These are phyloP conservation scores for Dendroctonus ponderosae DNA, from an alignment of 1,140 invertebrate genomes.

Conservation along the genomic window DNA sequence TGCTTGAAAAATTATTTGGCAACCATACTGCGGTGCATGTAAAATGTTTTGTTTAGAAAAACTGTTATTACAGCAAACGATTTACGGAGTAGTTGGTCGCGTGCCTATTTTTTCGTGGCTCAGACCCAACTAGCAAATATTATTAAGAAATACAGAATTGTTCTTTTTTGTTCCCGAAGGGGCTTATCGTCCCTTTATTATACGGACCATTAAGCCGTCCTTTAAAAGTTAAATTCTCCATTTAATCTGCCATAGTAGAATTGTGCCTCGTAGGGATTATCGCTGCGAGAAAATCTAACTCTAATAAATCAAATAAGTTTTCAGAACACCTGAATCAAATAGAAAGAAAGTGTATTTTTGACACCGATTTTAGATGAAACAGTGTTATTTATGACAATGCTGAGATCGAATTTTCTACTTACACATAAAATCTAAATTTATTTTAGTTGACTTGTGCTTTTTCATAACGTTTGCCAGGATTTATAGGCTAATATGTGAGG, in stretches of 20 bases:
- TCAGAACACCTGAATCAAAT: slow-evolving; percentile 24
- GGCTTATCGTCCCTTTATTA: slow-evolving; percentile 17
- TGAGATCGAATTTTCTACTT: slow-evolving; percentile 19
- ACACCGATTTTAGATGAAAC: slow-evolving; percentile 19
- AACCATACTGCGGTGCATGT: no score
- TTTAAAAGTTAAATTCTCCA: slow-evolving; percentile 29
- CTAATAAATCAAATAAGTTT: slow-evolving; percentile 28
- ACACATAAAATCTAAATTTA: slow-evolving; percentile 22
- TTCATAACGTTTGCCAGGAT: neutral
- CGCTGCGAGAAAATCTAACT: slow-evolving; percentile 20
- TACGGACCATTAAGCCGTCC: slow-evolving; percentile 24
- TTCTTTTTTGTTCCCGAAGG: slow-evolving; percentile 1
- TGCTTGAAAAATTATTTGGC: no score
- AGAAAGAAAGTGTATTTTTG: slow-evolving; percentile 27
- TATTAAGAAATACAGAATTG: slow-evolving; percentile 11
- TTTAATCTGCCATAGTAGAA: slow-evolving; percentile 24
- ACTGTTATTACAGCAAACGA: no score
- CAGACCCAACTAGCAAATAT: neutral
- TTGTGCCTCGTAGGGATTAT: slow-evolving; percentile 24
- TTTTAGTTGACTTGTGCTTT: slow-evolving; percentile 13
- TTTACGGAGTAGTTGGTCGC: no score
- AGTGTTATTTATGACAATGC: slow-evolving; percentile 23
- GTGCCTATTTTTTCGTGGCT: no score
- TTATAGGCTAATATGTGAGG: neutral
- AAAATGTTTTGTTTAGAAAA: no score